These are phyloP conservation scores for Mustelus asterias DNA, from an alignment of 2,113 vertebrate genomes.

Conservation along the genomic window DNA sequence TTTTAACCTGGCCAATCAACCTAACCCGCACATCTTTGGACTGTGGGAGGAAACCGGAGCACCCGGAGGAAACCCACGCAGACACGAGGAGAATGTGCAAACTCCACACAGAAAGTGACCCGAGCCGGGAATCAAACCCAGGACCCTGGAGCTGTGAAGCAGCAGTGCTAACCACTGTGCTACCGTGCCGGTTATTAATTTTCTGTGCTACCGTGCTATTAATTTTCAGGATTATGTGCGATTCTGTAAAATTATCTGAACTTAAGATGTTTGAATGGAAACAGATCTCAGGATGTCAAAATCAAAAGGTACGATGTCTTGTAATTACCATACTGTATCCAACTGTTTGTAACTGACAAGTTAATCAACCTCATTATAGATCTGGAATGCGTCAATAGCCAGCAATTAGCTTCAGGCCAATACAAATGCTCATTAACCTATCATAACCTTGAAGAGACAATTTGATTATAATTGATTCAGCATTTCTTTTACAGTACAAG, in stretches of 20 bases:
- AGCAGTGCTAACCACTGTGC: too few relatives aligned
- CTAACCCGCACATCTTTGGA: too few relatives aligned
- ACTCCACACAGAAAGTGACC: too few relatives aligned
- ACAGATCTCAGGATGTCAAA: background rate
- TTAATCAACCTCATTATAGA: constrained; percentile 25
- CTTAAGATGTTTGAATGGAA: background rate
- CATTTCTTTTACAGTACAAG: background rate
- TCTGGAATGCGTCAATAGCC: constrained; percentile 11
- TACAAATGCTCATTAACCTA: constrained; percentile 32
- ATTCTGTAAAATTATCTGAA: background rate
- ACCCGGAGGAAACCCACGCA: too few relatives aligned
- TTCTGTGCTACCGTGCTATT: too few relatives aligned
- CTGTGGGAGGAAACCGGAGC: too few relatives aligned
- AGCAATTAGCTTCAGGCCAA: constrained; percentile 25
- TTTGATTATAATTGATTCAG: background rate
- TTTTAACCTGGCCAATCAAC: too few relatives aligned
- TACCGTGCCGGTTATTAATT: too few relatives aligned
- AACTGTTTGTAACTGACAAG: constrained; percentile 5
- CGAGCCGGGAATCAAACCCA: too few relatives aligned
- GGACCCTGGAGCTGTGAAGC: too few relatives aligned
- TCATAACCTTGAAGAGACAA: constrained; percentile 27
- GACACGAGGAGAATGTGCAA: too few relatives aligned
- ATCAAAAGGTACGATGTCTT: background rate
- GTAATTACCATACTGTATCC: background rate
- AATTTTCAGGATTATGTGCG: background rate